phyloP scores from a whole-genome alignment of 2,888 invertebrate species.

The Lasioglossum oenotherae region DNA sequence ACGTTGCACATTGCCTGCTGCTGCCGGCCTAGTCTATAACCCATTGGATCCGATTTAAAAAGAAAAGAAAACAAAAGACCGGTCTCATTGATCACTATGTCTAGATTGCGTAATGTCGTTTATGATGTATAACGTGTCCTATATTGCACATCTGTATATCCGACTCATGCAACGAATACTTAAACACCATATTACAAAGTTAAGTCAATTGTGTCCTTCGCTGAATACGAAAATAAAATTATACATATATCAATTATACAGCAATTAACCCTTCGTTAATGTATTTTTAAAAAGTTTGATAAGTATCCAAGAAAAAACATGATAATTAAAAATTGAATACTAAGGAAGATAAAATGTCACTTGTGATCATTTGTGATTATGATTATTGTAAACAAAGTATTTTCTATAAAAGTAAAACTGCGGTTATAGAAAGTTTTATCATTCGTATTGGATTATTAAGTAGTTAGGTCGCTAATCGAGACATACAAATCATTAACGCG shows the following conservation, averaged over 20 bases:
- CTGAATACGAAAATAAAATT: not conserved
- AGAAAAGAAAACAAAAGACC: not conserved
- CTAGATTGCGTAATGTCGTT: not conserved
- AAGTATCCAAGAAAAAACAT: not conserved
- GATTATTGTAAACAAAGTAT: not conserved
- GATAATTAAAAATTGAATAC: not conserved
- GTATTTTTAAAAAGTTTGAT: not conserved
- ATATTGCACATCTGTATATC: not conserved
- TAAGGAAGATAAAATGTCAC: no score
- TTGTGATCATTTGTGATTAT: not conserved
- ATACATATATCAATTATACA: not conserved
- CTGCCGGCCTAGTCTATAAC: not conserved
- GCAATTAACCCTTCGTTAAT: not conserved
- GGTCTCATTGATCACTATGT: not conserved
- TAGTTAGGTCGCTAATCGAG: not conserved
- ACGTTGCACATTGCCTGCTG: not conserved
- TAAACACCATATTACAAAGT: not conserved
- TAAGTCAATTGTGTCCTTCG: not conserved
- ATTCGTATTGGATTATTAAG: not conserved
- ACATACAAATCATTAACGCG: constrained; percentile 56
- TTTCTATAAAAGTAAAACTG: not conserved
- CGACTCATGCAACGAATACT: not conserved
- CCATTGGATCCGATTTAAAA: not conserved
- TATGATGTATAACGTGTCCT: not conserved
- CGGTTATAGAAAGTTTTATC: not conserved